phyloP scores from a whole-genome alignment of 1,140 invertebrate genomes.

The Cyrtorhinus lividipennis region DNA sequence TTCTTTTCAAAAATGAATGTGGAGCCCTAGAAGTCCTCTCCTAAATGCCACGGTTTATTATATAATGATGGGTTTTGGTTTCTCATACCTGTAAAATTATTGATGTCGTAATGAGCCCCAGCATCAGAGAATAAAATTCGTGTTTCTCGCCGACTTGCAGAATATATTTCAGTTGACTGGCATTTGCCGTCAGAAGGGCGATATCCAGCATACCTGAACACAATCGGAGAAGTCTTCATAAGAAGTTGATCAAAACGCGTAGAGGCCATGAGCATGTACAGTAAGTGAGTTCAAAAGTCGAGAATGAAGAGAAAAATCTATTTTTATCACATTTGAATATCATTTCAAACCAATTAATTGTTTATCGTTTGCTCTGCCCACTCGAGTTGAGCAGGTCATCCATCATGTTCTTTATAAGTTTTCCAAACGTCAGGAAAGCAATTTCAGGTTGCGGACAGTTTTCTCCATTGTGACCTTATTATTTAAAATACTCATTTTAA shows the following conservation, averaged over 20 bases:
- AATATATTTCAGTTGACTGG: constrained; percentile 77
- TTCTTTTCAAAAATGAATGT: not conserved
- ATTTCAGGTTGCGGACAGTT: not conserved
- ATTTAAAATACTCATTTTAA: too few species aligned
- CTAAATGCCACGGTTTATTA: too few species aligned
- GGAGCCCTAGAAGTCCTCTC: not conserved
- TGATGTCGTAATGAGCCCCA: constrained; percentile 64
- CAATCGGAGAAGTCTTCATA: too few species aligned
- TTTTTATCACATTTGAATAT: too few species aligned
- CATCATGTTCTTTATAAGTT: not conserved
- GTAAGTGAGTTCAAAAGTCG: not conserved
- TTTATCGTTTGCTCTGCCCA: not conserved
- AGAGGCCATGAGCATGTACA: not conserved
- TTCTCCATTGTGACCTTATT: too few species aligned
- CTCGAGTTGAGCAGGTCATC: too few species aligned
- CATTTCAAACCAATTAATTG: not conserved
- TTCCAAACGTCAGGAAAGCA: not conserved
- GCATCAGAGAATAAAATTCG: constrained; percentile 66
- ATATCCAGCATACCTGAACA: constrained; percentile 54
- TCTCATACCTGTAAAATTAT: constrained; percentile 84
- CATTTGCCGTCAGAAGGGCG: constrained; percentile 63
- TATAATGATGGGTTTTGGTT: too few species aligned
- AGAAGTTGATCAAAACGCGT: not conserved
- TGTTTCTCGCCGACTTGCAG: constrained; percentile 64
- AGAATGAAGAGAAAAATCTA: too few species aligned